phyloP scores from a whole-genome alignment of 1,140 invertebrate species.

The Bombus waltoni region DNA sequence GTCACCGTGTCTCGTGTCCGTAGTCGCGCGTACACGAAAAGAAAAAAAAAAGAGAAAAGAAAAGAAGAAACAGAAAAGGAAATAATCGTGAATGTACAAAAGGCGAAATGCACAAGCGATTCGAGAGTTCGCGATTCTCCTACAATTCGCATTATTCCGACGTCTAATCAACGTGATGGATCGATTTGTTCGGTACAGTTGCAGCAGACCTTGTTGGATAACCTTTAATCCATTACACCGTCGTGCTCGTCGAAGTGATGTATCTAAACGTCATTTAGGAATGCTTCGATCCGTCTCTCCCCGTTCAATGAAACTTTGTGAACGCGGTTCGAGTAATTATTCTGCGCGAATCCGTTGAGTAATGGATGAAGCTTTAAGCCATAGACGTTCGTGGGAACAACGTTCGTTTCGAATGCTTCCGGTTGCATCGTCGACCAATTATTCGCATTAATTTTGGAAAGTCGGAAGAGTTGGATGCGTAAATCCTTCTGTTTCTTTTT shows the following conservation, averaged over 20 bases:
- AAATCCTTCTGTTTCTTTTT: neutral
- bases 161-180: constrained; percentile 47
- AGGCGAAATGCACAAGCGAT: neutral
- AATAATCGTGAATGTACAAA: constrained; percentile 27
- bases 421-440: neutral
- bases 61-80: neutral
- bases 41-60: neutral
- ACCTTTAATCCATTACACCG: constrained; percentile 45
- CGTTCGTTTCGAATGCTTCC: neutral
- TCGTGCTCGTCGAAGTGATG: constrained; percentile 1
- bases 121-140: constrained; percentile 30
- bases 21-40: neutral
- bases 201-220: constrained; percentile 2
- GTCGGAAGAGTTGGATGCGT: neutral
- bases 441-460: neutral
- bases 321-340: neutral
- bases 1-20: neutral
- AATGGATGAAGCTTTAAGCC: neutral
- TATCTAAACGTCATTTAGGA: constrained; percentile 26
- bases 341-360: neutral
- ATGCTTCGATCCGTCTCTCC: constrained; percentile 10
- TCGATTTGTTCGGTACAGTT: constrained; percentile 47
- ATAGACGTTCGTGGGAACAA: neutral
- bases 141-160: constrained; percentile 33
- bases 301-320: constrained; percentile 16